Conservation (phyloP, 2,797 vertebrate genomes). For the Coracias cyanogaster region DNA sequence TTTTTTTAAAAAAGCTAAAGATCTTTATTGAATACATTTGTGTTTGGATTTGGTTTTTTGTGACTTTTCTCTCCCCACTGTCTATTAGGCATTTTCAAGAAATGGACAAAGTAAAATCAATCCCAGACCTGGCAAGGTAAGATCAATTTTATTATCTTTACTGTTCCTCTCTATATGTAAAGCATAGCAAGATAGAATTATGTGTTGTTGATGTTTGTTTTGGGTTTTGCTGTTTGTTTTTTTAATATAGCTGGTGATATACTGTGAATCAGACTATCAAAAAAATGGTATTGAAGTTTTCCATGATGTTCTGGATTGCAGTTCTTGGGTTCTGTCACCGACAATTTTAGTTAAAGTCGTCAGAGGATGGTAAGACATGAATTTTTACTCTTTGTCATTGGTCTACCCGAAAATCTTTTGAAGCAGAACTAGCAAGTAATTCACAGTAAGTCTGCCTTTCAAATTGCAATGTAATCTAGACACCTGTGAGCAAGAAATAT, state of each 20-base stretch:
- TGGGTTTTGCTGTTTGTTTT: not conserved
- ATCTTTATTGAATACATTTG: not conserved
- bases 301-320: conserved; percentile 86
- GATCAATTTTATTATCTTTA: not conserved
- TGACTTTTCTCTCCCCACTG: conserved; percentile 41
- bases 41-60: not conserved
- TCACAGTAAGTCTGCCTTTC: not conserved
- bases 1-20: not conserved
- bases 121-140: conserved; percentile 96
- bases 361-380: conserved; percentile 90
- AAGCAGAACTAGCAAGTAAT: not conserved
- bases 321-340: conserved; percentile 85
- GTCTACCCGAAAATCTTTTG: not conserved
- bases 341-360: conserved; percentile 87
- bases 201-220: not conserved
- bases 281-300: conserved; percentile 85
- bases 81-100: conserved; percentile 73
- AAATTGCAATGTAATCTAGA: not conserved
- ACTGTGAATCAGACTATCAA: conserved; percentile 79
- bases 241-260: conserved; percentile 86
- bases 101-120: conserved; percentile 83
- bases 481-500: not conserved
- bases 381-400: not conserved
- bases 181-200: not conserved
- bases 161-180: not conserved